phyloP scores from a whole-genome alignment of 2,113 vertebrate genomes.

The Etheostoma spectabile region DNA sequence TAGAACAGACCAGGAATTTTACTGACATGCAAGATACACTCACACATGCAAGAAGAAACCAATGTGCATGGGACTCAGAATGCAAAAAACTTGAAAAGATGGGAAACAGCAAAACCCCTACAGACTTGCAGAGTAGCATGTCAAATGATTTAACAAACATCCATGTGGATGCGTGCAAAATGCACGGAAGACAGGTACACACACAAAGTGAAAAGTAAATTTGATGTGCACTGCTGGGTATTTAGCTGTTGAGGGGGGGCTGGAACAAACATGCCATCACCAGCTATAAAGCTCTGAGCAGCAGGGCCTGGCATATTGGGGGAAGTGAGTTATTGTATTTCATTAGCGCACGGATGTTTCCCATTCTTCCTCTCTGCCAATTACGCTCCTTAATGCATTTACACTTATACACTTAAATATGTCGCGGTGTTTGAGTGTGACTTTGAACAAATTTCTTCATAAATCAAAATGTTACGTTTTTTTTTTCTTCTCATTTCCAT shows the following conservation, averaged over 20 bases:
- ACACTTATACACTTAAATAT: conserved; percentile 13
- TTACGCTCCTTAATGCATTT: conserved; percentile 18
- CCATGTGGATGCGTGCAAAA: neutral
- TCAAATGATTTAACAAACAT: neutral
- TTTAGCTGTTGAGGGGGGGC: conserved; percentile 3
- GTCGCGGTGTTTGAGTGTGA: neutral
- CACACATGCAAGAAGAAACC: conserved; percentile 19
- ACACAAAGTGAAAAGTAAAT: neutral
- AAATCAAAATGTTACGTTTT: neutral
- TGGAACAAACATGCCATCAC: conserved; percentile 24
- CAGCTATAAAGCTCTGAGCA: conserved; percentile 30
- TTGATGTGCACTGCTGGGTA: neutral
- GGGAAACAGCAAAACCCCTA: neutral
- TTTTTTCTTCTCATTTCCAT: neutral
- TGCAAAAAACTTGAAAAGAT: conserved; percentile 35
- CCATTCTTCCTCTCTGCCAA: conserved; percentile 29
- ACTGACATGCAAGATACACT: conserved; percentile 7
- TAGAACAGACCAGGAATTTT: conserved; percentile 6
- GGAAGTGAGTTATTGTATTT: conserved; percentile 71
- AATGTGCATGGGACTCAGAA: conserved; percentile 9
- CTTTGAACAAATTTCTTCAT: neutral
- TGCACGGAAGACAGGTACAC: neutral
- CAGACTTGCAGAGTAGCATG: neutral
- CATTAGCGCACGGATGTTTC: conserved; percentile 67
- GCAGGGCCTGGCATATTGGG: conserved; percentile 1